A percentile compares a stretch with the other conserved stretches of the same genome.
Evolutionary conservation across 2,888 invertebrate species (phyloP).

Genomic region (Galeruca laticollis): DNA sequence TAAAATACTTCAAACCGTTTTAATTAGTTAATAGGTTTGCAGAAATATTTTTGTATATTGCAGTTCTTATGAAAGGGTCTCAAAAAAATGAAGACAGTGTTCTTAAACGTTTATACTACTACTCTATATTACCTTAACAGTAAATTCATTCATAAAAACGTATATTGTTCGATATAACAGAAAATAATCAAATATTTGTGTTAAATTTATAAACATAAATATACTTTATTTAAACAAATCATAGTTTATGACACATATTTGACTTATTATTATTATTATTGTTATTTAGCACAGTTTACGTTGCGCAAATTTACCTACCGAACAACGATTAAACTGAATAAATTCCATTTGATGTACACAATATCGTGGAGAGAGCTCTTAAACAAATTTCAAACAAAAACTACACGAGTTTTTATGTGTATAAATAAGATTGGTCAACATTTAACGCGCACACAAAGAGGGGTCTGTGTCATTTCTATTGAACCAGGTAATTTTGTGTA

Average conservation of each 20-base stretch:
- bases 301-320: constrained; percentile 58
- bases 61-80: constrained; percentile 18
- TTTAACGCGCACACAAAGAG: constrained; percentile 55
- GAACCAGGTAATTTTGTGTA: constrained; percentile 51
- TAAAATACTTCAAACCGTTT: too few species aligned
- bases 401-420: constrained; percentile 46
- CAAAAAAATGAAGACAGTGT: too few species aligned
- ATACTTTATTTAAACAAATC: constrained; percentile 52
- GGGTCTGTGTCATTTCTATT: constrained; percentile 50
- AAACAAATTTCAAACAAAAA: constrained; percentile 51
- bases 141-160: constrained; percentile 49
- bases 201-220: constrained; percentile 53
- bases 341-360: constrained; percentile 44
- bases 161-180: constrained; percentile 52
- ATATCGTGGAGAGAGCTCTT: constrained; percentile 41
- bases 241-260: constrained; percentile 54
- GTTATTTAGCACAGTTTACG: constrained; percentile 54
- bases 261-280: constrained; percentile 52
- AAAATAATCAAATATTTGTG: constrained; percentile 61
- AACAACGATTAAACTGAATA: constrained; percentile 58
- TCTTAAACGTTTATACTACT: too few species aligned
- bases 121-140: background rate
- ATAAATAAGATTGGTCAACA: constrained; percentile 60
- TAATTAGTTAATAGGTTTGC: too few species aligned
- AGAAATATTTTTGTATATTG: too few species aligned